Percentiles rank a stretch among this genome's conserved stretches.
Evolutionary conservation across 1,140 invertebrate species (phyloP).

Genomic region (Zaprionus lachaisei): DNA sequence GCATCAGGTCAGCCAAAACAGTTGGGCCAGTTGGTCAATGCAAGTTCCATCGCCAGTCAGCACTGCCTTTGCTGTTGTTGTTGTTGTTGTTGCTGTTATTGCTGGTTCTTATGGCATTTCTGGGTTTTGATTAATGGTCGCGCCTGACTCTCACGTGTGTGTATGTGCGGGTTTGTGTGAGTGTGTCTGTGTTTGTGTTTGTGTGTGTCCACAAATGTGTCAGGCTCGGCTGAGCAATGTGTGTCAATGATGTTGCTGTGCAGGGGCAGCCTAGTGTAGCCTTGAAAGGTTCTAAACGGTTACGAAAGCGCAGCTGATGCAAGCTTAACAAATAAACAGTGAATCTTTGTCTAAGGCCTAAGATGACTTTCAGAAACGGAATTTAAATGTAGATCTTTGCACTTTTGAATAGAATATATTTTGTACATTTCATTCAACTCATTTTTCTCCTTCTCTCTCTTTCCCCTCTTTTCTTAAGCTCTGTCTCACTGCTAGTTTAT

Average conservation of each 20-base stretch:
- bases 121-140: constrained; percentile 40
- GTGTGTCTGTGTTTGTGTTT: neutral
- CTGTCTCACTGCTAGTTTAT: neutral
- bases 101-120: constrained; percentile 3
- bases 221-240: constrained; percentile 20
- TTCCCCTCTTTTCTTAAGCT: neutral
- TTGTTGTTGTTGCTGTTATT: constrained; percentile 6
- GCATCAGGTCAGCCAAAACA: constrained; percentile 39
- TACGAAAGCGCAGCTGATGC: neutral
- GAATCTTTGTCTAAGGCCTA: neutral
- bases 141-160: constrained; percentile 1
- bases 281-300: neutral
- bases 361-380: neutral
- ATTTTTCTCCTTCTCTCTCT: neutral
- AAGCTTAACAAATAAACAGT: neutral
- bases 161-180: neutral
- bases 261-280: neutral
- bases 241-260: constrained; percentile 3
- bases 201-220: constrained; percentile 19
- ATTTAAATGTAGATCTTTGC: no score
- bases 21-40: constrained; percentile 48
- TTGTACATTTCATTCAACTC: no score
- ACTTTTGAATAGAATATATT: no score
- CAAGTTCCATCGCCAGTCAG: constrained; percentile 4
- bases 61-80: neutral